Percentiles rank a stretch among this genome's conserved stretches.
phyloP scores from a whole-genome alignment of 2,888 invertebrate genomes.

The Brachyptera putata region DNA sequence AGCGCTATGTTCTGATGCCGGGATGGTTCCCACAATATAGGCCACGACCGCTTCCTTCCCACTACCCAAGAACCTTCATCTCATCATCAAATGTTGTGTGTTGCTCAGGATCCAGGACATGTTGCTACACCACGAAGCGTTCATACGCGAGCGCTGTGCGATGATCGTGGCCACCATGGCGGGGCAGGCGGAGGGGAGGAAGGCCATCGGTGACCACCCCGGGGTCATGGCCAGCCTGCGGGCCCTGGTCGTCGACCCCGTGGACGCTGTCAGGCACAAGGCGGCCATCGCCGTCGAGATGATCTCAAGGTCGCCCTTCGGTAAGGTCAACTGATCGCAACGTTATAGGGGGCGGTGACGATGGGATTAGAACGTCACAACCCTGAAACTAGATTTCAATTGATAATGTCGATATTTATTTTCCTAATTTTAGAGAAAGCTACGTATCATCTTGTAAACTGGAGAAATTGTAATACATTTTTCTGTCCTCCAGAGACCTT shows the following conservation, averaged over 20 bases:
- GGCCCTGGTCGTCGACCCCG: constrained; percentile 41
- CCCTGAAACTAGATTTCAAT: too few species aligned
- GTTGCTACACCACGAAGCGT: constrained; percentile 40
- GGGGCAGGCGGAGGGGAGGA: constrained; percentile 43
- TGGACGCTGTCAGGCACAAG: constrained; percentile 42
- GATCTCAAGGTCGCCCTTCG: constrained; percentile 39
- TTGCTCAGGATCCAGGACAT: too few species aligned
- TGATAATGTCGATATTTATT: too few species aligned
- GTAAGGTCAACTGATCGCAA: constrained; percentile 20
- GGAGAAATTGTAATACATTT: too few species aligned
- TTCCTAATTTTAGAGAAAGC: too few species aligned
- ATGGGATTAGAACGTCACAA: neutral
- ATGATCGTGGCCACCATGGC: constrained; percentile 43
- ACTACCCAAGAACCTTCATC: too few species aligned
- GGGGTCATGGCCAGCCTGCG: constrained; percentile 41
- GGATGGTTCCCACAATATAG: too few species aligned
- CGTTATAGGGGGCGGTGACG: neutral
- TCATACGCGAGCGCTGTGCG: constrained; percentile 45
- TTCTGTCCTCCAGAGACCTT: too few species aligned
- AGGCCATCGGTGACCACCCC: constrained; percentile 43
- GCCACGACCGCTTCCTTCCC: too few species aligned
- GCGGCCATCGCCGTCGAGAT: constrained; percentile 44
- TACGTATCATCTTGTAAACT: too few species aligned
- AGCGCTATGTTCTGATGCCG: too few species aligned
- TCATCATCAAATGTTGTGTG: too few species aligned